phyloP scores from a whole-genome alignment of 2,113 vertebrate species.

The Cavia porcellus region DNA sequence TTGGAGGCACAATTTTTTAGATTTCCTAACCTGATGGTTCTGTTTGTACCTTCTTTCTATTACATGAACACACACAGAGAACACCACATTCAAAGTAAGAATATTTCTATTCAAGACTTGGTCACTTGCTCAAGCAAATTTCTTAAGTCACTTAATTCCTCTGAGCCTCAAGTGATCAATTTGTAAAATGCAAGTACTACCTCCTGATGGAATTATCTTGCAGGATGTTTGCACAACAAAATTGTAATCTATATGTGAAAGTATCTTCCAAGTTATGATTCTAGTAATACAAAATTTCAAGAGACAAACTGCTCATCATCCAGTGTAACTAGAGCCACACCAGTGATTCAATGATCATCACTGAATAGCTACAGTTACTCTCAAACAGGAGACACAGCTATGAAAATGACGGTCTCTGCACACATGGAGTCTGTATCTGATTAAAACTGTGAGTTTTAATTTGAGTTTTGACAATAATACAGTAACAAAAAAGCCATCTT shows the following conservation, averaged over 20 bases:
- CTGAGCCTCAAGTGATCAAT: neutral
- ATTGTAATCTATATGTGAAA: neutral
- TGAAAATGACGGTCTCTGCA: neutral
- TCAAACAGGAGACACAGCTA: neutral
- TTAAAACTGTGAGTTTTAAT: conserved; percentile 42
- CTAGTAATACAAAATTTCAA: neutral
- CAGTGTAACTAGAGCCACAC: neutral
- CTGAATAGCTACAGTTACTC: neutral
- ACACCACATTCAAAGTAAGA: neutral
- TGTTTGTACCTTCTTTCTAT: neutral
- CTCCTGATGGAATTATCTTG: neutral
- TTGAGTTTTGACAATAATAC: conserved; percentile 27
- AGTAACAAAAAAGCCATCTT: neutral
- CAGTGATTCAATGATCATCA: neutral
- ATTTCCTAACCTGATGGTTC: neutral
- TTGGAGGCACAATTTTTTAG: neutral
- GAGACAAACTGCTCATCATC: neutral
- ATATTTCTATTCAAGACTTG: neutral
- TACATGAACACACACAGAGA: neutral
- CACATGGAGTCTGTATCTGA: neutral
- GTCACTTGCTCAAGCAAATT: neutral
- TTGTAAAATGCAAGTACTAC: neutral
- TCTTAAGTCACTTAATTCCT: neutral
- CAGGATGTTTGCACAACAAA: neutral
- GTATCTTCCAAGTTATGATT: neutral